These are phyloP conservation scores for Dasypogon diadema DNA, from an alignment of 2,888 invertebrate genomes.

Conservation along the genomic window DNA sequence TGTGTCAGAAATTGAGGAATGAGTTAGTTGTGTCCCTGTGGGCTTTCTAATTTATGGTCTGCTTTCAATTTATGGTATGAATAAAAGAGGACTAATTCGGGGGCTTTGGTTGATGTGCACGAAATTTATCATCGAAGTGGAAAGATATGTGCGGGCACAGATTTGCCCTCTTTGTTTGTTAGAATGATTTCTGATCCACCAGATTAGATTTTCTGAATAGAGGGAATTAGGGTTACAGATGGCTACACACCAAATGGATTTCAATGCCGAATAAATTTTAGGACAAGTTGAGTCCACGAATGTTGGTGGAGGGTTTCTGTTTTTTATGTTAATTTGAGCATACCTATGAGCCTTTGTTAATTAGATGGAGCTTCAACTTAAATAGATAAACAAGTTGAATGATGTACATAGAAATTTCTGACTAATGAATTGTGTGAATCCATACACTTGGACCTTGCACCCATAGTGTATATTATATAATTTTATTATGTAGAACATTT, in stretches of 20 bases:
- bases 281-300: no score
- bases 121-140: conserved; percentile 45
- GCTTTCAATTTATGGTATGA: conserved; percentile 49
- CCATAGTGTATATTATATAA: no score
- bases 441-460: no score
- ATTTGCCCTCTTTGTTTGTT: conserved; percentile 25
- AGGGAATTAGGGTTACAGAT: neutral
- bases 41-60: conserved; percentile 41
- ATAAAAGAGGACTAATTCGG: conserved; percentile 43
- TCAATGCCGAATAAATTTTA: neutral
- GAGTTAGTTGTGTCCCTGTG: conserved; percentile 5
- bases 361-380: no score
- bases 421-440: no score
- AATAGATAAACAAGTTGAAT: no score
- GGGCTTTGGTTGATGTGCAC: conserved; percentile 16
- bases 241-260: neutral
- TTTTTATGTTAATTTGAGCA: no score
- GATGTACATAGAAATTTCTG: no score
- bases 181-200: conserved; percentile 37
- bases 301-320: no score
- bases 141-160: conserved; percentile 40
- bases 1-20: neutral
- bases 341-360: no score
- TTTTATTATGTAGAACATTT: no score
- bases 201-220: neutral